These are phyloP conservation scores for Hyles lineata DNA, from an alignment of 2,888 invertebrate genomes.

Conservation along the genomic window DNA sequence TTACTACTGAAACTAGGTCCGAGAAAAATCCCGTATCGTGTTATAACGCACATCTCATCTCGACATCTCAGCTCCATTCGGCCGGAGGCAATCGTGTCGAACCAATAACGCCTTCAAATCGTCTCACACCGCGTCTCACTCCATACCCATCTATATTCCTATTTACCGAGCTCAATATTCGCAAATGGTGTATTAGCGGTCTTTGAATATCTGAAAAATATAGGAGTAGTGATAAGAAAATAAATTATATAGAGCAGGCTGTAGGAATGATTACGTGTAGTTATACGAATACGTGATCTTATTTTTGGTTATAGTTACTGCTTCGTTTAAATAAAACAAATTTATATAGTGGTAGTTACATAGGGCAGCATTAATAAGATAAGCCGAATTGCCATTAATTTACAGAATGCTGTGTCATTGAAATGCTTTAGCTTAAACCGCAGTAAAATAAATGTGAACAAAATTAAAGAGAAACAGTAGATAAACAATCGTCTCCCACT, in stretches of 20 bases:
- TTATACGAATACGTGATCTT: too few relatives aligned
- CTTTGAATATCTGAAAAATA: constrained; percentile 3
- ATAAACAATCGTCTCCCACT: too few relatives aligned
- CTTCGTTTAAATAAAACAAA: too few relatives aligned
- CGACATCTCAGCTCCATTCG: constrained; percentile 33
- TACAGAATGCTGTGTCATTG: too few relatives aligned
- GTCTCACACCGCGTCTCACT: constrained; percentile 55
- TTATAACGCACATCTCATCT: background rate
- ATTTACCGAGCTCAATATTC: constrained; percentile 12
- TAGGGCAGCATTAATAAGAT: too few relatives aligned
- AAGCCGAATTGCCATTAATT: too few relatives aligned
- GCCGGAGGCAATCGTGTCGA: constrained; percentile 65
- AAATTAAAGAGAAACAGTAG: too few relatives aligned
- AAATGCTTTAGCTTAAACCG: too few relatives aligned
- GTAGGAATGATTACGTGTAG: too few relatives aligned
- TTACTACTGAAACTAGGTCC: background rate
- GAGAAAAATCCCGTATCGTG: constrained; percentile 6
- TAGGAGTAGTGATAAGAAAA: background rate
- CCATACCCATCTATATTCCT: constrained; percentile 22
- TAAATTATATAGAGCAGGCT: background rate
- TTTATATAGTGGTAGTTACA: too few relatives aligned
- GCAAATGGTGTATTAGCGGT: background rate
- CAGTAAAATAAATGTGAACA: too few relatives aligned
- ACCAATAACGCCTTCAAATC: constrained; percentile 61
- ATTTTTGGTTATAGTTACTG: too few relatives aligned